Conservation (phyloP, 2,888 invertebrate species). For the Dryobotodes eremita region DNA sequence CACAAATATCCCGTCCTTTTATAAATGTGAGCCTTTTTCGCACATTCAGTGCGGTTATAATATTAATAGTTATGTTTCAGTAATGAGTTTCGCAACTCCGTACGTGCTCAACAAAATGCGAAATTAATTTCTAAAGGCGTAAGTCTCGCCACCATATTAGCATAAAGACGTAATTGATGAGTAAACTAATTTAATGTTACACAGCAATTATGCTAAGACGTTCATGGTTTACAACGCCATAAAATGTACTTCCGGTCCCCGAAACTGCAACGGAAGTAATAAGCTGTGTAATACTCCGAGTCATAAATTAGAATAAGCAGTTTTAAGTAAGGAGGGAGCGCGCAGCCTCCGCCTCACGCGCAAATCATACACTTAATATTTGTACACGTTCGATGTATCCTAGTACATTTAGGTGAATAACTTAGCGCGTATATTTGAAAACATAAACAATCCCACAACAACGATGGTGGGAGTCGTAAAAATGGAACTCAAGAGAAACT, state of each 20-base stretch:
- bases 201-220: conserved; percentile 89
- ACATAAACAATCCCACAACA: conserved; percentile 84
- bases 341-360: conserved; percentile 71
- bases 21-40: conserved; percentile 45
- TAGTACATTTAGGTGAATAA: conserved; percentile 59
- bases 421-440: conserved; percentile 76
- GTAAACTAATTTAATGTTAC: conserved; percentile 88
- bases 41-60: conserved; percentile 41
- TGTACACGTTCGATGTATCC: conserved; percentile 57
- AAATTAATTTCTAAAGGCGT: conserved; percentile 72
- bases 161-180: conserved; percentile 88
- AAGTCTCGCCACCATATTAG: conserved; percentile 77
- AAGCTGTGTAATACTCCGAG: conserved; percentile 88
- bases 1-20: conserved; percentile 51
- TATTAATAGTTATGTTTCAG: conserved; percentile 60
- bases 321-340: conserved; percentile 83
- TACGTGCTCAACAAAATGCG: conserved; percentile 66
- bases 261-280: conserved; percentile 89
- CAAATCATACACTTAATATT: conserved; percentile 68
- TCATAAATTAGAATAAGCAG: conserved; percentile 89
- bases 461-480: conserved; percentile 84
- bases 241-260: conserved; percentile 86
- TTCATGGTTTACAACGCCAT: conserved; percentile 89
- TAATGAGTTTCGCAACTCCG: conserved; percentile 59
- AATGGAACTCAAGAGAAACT: conserved; percentile 84